Percentiles rank a stretch among this genome's conserved stretches.
Evolutionary conservation across 2,797 vertebrate genomes (phyloP).

Genomic region (Anguilla pacifica): DNA sequence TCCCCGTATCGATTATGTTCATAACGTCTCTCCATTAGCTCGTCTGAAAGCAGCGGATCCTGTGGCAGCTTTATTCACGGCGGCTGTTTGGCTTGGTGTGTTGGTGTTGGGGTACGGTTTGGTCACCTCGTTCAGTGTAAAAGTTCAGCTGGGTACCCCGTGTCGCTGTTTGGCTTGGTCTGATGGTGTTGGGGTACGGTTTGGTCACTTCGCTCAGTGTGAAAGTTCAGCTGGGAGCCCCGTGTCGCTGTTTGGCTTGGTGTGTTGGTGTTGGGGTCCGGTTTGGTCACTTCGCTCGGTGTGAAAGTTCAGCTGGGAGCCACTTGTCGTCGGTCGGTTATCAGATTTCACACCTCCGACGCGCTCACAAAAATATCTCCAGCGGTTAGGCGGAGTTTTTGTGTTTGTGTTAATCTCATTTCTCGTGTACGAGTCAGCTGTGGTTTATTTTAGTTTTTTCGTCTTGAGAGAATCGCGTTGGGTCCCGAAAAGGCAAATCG

Average conservation of each 20-base stretch:
- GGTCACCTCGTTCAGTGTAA: too few species aligned
- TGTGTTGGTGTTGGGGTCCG: neutral
- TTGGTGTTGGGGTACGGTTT: neutral
- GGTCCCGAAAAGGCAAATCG: neutral
- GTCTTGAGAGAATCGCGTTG: neutral
- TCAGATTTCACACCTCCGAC: neutral
- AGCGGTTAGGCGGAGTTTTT: neutral
- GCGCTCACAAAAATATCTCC: neutral
- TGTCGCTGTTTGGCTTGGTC: neutral
- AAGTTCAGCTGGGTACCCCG: too few species aligned
- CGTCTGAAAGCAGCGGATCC: slow-evolving; percentile 48
- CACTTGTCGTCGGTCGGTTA: neutral
- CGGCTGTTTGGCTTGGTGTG: neutral
- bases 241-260: neutral
- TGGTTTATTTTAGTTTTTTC: neutral
- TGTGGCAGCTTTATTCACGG: slow-evolving; percentile 56
- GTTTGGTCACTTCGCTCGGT: neutral
- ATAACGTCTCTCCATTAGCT: slow-evolving; percentile 53
- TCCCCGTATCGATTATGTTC: slow-evolving; percentile 56
- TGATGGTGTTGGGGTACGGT: neutral
- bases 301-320: neutral
- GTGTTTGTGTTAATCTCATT: neutral
- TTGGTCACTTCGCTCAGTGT: neutral
- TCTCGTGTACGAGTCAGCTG: neutral
- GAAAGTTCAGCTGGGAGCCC: too few species aligned